These are phyloP conservation scores for Chitala chitala DNA, from an alignment of 2,113 vertebrate genomes.

Conservation along the genomic window DNA sequence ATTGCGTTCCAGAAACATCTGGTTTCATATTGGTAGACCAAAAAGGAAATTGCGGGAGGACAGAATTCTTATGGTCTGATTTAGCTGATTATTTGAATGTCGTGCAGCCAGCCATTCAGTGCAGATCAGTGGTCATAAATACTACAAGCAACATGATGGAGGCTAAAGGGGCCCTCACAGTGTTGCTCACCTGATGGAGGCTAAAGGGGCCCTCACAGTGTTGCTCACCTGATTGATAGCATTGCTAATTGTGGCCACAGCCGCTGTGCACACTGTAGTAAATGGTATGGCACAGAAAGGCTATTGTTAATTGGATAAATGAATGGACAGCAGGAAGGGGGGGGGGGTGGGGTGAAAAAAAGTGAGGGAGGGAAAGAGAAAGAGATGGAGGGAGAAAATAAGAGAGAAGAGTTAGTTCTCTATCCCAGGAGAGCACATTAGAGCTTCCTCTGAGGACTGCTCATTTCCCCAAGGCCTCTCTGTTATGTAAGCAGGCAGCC, in stretches of 20 bases:
- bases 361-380: neutral
- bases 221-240: conserved; percentile 78
- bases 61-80: conserved; percentile 94
- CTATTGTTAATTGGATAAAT: conserved; percentile 57
- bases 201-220: conserved; percentile 66
- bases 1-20: conserved; percentile 91
- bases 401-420: conserved; percentile 29
- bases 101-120: conserved; percentile 76
- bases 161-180: conserved; percentile 68
- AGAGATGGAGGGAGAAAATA: conserved; percentile 21
- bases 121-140: conserved; percentile 81
- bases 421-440: neutral
- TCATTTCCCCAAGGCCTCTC: neutral
- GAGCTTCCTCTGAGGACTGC: neutral
- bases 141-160: conserved; percentile 74
- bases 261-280: conserved; percentile 70
- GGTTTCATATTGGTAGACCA: conserved; percentile 85
- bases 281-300: conserved; percentile 65
- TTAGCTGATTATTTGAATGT: conserved; percentile 88
- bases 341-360: too few relatives aligned
- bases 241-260: conserved; percentile 77
- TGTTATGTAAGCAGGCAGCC: neutral
- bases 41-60: conserved; percentile 93
- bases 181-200: conserved; percentile 71
- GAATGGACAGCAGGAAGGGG: conserved; percentile 36